Evolutionary conservation across 2,888 invertebrate species (phyloP).

Genomic region (Volucella inanis): DNA sequence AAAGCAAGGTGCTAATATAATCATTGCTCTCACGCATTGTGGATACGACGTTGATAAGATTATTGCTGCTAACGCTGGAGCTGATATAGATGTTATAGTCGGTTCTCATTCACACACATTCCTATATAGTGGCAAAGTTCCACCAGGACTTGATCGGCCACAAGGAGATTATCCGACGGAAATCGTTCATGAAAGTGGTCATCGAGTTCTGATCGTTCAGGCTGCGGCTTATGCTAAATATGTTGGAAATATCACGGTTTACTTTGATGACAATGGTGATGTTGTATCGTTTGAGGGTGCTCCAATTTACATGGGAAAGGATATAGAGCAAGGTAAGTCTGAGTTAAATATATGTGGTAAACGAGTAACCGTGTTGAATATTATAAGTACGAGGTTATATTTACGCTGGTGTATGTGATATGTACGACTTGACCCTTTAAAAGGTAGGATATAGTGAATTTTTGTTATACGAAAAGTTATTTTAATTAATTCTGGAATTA

Average conservation of each 20-base stretch:
- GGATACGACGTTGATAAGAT: slow-evolving; percentile 88
- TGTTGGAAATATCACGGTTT: slow-evolving; percentile 89
- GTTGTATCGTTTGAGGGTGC: slow-evolving; percentile 88
- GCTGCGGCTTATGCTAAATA: slow-evolving; percentile 90
- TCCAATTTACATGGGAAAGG: slow-evolving; percentile 87
- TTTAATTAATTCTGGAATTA: slow-evolving; percentile 2
- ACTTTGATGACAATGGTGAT: slow-evolving; percentile 87
- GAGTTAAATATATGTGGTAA: neutral
- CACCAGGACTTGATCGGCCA: slow-evolving; percentile 85
- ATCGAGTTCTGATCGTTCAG: slow-evolving; percentile 86
- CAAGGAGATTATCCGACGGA: slow-evolving; percentile 88
- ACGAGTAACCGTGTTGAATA: too few relatives aligned
- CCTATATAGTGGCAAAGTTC: slow-evolving; percentile 86
- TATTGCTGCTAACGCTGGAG: slow-evolving; percentile 87
- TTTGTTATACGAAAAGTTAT: slow-evolving; percentile 6
- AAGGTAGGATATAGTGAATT: neutral
- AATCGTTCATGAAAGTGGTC: slow-evolving; percentile 84
- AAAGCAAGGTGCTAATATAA: slow-evolving; percentile 87
- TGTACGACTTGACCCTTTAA: neutral
- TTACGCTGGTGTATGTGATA: too few relatives aligned
- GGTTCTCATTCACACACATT: slow-evolving; percentile 93
- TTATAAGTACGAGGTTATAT: too few relatives aligned
- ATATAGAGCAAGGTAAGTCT: slow-evolving; percentile 87
- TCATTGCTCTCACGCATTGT: slow-evolving; percentile 92
- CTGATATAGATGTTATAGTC: slow-evolving; percentile 91